phyloP scores from a whole-genome alignment of 2,113 vertebrate genomes.

The Vulpes lagopus region DNA sequence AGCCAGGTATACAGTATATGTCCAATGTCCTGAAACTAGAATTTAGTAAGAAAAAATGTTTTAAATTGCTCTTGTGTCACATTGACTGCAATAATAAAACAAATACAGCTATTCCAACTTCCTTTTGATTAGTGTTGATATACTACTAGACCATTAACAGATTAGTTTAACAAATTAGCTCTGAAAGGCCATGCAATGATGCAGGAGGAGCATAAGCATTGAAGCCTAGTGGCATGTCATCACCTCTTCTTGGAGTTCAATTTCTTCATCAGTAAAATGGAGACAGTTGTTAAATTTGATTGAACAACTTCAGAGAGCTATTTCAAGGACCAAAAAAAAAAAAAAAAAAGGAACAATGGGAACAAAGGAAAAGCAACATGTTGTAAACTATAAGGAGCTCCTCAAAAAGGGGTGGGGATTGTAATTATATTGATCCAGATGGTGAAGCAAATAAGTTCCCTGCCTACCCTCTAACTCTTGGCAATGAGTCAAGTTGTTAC shows the following conservation, averaged over 20 bases:
- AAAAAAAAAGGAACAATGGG: background rate
- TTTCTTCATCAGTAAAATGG: constrained; percentile 36
- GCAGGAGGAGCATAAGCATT: background rate
- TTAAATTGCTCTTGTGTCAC: constrained; percentile 3
- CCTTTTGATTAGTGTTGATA: constrained; percentile 15
- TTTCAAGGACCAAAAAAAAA: background rate
- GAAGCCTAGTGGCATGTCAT: background rate
- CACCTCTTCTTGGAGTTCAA: background rate
- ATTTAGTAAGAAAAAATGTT: constrained; percentile 31
- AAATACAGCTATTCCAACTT: constrained; percentile 36
- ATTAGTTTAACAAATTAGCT: constrained; percentile 39
- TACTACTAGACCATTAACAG: constrained; percentile 3
- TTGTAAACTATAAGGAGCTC: constrained; percentile 11
- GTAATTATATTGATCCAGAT: background rate
- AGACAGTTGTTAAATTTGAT: constrained; percentile 21
- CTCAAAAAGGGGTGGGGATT: background rate
- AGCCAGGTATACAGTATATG: background rate
- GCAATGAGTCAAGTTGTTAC: background rate
- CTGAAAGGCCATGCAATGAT: background rate
- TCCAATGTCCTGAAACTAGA: background rate
- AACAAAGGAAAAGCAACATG: background rate
- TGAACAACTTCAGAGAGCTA: background rate
- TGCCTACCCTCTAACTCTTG: background rate
- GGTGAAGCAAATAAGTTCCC: background rate
- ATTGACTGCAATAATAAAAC: constrained; percentile 35